These are phyloP conservation scores for Sesamia nonagrioides DNA, from an alignment of 1,140 invertebrate genomes.

Conservation along the genomic window DNA sequence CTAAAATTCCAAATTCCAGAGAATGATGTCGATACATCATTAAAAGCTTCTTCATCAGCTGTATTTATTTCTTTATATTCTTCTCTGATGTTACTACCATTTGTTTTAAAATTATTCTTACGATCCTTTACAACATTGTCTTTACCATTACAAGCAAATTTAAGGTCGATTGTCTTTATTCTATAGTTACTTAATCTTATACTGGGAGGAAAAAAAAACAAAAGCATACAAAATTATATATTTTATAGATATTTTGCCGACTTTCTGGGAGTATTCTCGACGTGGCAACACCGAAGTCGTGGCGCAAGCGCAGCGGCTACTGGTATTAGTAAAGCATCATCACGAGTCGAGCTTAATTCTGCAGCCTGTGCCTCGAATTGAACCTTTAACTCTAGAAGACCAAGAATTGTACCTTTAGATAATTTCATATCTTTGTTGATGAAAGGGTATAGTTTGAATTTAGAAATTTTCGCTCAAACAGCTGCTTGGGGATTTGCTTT, in stretches of 20 bases:
- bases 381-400: conserved; percentile 30
- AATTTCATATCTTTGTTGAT: conserved; percentile 17
- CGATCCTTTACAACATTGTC: no score
- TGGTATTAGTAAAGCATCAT: conserved; percentile 32
- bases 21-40: no score
- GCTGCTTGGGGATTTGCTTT: conserved; percentile 12
- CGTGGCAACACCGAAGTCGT: conserved; percentile 3
- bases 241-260: neutral
- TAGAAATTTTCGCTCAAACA: conserved; percentile 23
- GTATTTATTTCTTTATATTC: no score
- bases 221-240: no score
- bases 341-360: conserved; percentile 35
- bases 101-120: no score
- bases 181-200: no score
- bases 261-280: neutral
- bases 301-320: conserved; percentile 44
- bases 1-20: no score
- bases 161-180: no score
- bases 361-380: conserved; percentile 22
- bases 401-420: neutral
- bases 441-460: neutral
- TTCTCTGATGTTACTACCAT: no score
- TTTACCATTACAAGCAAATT: no score
- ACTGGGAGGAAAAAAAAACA: no score
- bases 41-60: no score